Base-by-base conservation (phyloP, 2,797 vertebrate genomes). In the Notoglanidium macrostoma region DNA sequence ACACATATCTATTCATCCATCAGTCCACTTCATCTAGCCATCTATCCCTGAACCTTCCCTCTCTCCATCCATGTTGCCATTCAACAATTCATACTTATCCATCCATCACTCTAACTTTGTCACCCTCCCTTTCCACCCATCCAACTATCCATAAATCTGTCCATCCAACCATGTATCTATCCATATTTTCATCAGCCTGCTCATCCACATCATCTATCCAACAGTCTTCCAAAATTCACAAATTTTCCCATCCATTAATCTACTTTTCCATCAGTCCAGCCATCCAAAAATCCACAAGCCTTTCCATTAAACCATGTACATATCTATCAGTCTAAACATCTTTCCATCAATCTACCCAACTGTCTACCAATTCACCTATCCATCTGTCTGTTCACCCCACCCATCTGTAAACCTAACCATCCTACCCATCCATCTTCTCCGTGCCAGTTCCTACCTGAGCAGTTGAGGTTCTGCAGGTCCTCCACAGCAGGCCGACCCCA, bases 401-500 rank as follows among this genome's bases (percentile, higher is more conserved):
- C 79, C 40, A 65, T 49, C 44, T 10, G 17, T 44, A 0, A 19
- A 68, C 14, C 46, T 44, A 32, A 19, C 19, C 54, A 63, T 49
- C 83, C 19, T 3, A n/a, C n/a, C n/a, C 35, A 40, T 2, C 35
- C 35, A 40, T 40, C 35, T 84, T 17, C 26, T 67, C 44, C 3
- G 2, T 67, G 44, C 7, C 23, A 46, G 9, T 23, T 57, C 91
- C 93, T 91, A 99, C 98, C 97, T 93, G n/a, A 94, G 94, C 40
- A 96, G 83, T 59, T 85, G 90, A 19, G 74, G 91, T 1, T 96
- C 95, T 83, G 92, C 91, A 0, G 92, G 90, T 83, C 73, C 94
- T 87, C 96, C 95, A 23, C 97, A 97, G 89, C 96, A 98, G 26
- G 95, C 95, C 0, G 95, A 97, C 0, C 91, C 91, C n/a, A 99